Conservation (phyloP, 2,888 invertebrate species). For the Hypselothyrea guttata region DNA sequence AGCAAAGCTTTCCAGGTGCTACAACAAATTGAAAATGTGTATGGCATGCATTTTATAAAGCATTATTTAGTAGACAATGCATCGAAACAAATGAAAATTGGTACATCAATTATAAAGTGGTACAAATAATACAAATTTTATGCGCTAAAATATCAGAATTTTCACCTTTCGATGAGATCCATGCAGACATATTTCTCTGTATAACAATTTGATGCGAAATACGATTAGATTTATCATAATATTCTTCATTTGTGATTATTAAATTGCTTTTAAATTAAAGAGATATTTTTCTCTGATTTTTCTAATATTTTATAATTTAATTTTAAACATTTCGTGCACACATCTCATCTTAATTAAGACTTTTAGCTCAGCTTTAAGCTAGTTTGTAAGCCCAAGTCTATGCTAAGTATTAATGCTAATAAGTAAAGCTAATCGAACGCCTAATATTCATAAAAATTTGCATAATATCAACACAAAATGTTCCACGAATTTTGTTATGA, state of each 20-base stretch:
- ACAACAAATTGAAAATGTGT: slow-evolving; percentile 54
- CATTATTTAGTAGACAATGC: slow-evolving; percentile 37
- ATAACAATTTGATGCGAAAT: slow-evolving; percentile 12
- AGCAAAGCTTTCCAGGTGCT: slow-evolving; percentile 1
- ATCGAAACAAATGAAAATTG: slow-evolving; percentile 13
- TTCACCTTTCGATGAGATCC: slow-evolving; percentile 79
- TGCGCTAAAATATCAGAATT: no score
- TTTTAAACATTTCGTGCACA: slow-evolving; percentile 71
- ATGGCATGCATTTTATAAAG: slow-evolving; percentile 67
- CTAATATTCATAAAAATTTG: background rate
- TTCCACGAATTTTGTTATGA: slow-evolving; percentile 56
- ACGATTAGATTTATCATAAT: slow-evolving; percentile 8
- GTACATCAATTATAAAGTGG: slow-evolving; percentile 5
- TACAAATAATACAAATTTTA: background rate
- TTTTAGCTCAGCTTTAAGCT: slow-evolving; percentile 29
- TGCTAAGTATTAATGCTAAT: background rate
- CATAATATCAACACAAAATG: slow-evolving; percentile 29
- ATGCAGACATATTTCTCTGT: slow-evolving; percentile 80
- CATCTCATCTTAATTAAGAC: slow-evolving; percentile 57
- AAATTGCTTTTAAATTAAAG: slow-evolving; percentile 24
- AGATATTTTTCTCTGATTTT: slow-evolving; percentile 40
- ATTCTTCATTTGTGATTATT: slow-evolving; percentile 21
- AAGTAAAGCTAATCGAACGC: background rate
- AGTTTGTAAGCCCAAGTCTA: slow-evolving; percentile 26
- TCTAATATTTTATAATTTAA: no score